Percentiles rank a stretch among this genome's conserved stretches.
phyloP scores from a whole-genome alignment of 2,797 vertebrate species.

The Podarcis lilfordi region DNA sequence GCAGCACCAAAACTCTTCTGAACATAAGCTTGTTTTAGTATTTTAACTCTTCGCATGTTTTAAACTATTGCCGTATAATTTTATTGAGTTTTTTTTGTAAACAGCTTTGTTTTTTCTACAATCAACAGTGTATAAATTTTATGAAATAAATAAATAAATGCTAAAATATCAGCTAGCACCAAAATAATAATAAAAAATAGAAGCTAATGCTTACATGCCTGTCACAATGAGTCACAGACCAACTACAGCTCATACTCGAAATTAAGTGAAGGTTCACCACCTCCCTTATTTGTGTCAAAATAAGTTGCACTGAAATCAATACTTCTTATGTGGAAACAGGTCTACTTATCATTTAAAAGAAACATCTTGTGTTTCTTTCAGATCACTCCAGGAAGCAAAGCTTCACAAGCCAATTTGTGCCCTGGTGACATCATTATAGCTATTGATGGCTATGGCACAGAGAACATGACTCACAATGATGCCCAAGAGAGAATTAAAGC shows the following conservation, averaged over 20 bases:
- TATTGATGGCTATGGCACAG: conserved; percentile 89
- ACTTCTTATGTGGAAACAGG: background rate
- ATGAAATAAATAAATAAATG: too few relatives aligned
- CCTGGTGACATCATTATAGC: conserved; percentile 92
- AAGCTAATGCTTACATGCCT: background rate
- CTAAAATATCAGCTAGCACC: background rate
- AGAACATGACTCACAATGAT: conserved; percentile 92
- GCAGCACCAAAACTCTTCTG: background rate
- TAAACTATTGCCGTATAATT: too few relatives aligned
- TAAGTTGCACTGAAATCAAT: background rate
- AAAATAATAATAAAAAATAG: background rate
- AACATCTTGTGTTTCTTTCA: conserved; percentile 70
- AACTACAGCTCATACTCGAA: background rate
- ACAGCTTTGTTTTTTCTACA: too few relatives aligned
- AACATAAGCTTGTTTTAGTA: too few relatives aligned
- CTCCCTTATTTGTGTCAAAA: background rate
- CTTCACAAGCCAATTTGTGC: conserved; percentile 87
- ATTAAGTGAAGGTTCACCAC: background rate
- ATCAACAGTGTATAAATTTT: too few relatives aligned
- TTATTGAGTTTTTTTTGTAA: too few relatives aligned
- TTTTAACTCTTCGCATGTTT: too few relatives aligned
- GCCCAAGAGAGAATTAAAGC: conserved; percentile 96
- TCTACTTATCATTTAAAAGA: background rate
- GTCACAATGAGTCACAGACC: background rate
- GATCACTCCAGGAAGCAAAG: conserved; percentile 96